Evolutionary conservation across 2,797 vertebrate genomes (phyloP), one percentile per base, ranked within the genome.

Genomic region (Acanthurus lineatus): DNA sequence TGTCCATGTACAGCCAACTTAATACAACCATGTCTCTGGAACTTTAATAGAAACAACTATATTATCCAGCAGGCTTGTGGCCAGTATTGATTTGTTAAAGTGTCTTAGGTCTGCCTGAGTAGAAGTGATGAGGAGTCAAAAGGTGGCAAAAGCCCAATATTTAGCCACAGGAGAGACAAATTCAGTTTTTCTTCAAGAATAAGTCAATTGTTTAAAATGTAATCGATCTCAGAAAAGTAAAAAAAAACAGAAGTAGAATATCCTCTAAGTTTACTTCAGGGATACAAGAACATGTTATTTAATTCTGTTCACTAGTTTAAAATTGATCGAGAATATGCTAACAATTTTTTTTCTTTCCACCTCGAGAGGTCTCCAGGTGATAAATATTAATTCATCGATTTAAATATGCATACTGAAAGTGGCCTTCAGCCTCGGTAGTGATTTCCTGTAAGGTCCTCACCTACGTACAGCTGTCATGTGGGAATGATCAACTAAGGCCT

Each of bases 331-430:
- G 8, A 25, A 53, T 42, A 22, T 40, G 60, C 38, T 48, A 32
- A 72, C 17, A 28, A 56, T 32, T 45, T 40, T 14, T 11, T 40
- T 8, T 42, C 6, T 17, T 58, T 32, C 54, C 17, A 74, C 12
- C 51, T 53, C 77, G 47, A 47, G 38, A 56, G 10, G 4, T 71
- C 45, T 69, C 25, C 22, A 25, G 48, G 54, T 42, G 69, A 79
- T 76, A 48, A 53, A 86, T 60, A 83, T 65, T 44, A 61, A 75
- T 72, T 44, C 47, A 70, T 35, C 49, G 52, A 54, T 76, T 74
- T 17, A 63, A 62, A 20, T 47, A 53, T 73, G 40, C 66, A 71
- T 40, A n/a, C 38, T 62, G 22, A 69, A 68, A 74, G 14, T 48
- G 61, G 11, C 60, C 52, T 62, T 67, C 0, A 0, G 35, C 79